These are phyloP conservation scores for Spilosoma lubricipeda DNA, from an alignment of 2,888 invertebrate genomes.

Conservation along the genomic window DNA sequence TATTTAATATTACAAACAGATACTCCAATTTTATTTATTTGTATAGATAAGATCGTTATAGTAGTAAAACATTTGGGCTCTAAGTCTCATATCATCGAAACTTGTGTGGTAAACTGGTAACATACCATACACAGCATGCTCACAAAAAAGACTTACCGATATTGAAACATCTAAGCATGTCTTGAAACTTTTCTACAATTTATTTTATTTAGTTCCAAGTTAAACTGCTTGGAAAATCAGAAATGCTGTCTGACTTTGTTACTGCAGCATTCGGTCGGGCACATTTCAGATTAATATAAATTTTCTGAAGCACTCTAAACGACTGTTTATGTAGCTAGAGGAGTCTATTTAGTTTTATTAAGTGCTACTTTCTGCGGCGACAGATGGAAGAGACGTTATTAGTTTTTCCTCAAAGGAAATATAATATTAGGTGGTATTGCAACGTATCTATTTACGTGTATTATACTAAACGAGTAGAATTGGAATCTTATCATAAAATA, in stretches of 20 bases:
- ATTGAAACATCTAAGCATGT: too few species aligned
- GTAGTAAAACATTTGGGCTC: too few species aligned
- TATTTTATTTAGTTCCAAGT: not conserved
- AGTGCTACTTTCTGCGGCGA: conserved; percentile 27
- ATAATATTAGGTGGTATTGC: not conserved
- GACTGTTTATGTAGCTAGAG: conserved; percentile 39
- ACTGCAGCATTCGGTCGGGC: not conserved
- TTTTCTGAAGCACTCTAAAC: conserved; percentile 31
- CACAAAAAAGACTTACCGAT: too few species aligned
- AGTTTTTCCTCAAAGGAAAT: conserved; percentile 14
- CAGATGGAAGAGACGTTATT: conserved; percentile 35
- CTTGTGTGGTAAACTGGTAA: too few species aligned
- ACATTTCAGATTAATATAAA: conserved; percentile 39
- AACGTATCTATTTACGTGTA: not conserved
- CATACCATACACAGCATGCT: too few species aligned
- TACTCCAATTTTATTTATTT: too few species aligned
- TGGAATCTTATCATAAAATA: not conserved
- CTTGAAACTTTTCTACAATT: not conserved
- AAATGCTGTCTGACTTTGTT: not conserved
- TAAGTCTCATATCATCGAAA: too few species aligned
- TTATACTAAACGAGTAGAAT: not conserved
- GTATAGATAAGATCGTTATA: too few species aligned
- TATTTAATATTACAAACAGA: too few species aligned
- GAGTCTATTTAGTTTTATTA: conserved; percentile 44
- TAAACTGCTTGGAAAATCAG: not conserved